Base-by-base conservation (phyloP, 2,797 vertebrate genomes). In the Trachurus trachurus region DNA sequence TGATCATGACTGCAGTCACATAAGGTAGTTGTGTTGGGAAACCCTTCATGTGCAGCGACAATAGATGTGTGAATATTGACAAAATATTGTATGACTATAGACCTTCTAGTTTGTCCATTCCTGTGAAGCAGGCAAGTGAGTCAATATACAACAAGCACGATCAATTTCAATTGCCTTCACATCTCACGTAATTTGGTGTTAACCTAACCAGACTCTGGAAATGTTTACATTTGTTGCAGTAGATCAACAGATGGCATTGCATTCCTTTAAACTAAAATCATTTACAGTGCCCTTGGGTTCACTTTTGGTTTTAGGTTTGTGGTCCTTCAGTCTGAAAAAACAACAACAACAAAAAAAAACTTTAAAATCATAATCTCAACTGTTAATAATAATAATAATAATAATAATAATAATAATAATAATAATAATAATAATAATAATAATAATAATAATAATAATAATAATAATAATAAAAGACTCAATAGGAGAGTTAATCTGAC, bases 181-280 rank as follows among this genome's bases (percentile, higher is more conserved):
- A 26, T n/a, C 31, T 31, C 31, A 31, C 31, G 31, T 34, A 34
- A 34, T 34, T 34, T 34, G 31, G 31, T 34, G 8, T 22, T 2
- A 42, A 21, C 6, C 39, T 26, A 6, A 15, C 37, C 10, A 31
- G 49, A 58, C 29, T 50, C 53, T 29, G 34, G 5, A 13, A 34
- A 12, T 40, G 15, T 21, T 72, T 19, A 31, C 21, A 6, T 16
- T 65, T 29, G 50, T 39, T 34, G 13, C 2, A n/a, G n/a, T 11
- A 2, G 9, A 8, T 62, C 72, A 69, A 21, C 66, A 83, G 78
- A 78, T 78, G 75, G 64, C 71, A 80, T 39, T 19, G 54, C 21
- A 12, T 37, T 21, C 40, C 26, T n/a, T 53, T 17, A 52, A 63
- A 44, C 0, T 12, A 6, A 9, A 65, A 10, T 57, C 6, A 17